These are phyloP conservation scores for Steinernema scapterisci DNA, from an alignment of 2,888 invertebrate genomes.

Conservation along the genomic window DNA sequence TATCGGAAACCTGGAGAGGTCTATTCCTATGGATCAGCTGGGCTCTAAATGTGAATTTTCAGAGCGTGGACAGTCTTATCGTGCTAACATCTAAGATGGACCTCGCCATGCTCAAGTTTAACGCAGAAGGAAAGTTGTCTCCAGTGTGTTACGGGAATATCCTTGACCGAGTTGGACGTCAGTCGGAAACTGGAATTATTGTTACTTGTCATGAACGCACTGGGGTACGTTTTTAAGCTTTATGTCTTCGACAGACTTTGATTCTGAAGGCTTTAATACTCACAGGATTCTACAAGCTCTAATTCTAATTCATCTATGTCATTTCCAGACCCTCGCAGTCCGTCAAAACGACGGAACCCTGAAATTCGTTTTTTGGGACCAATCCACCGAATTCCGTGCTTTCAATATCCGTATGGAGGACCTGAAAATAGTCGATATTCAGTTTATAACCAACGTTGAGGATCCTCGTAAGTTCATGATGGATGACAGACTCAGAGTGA, in stretches of 20 bases:
- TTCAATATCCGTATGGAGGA: neutral
- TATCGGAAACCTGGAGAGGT: constrained; percentile 80
- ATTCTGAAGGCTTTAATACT: too few relatives aligned
- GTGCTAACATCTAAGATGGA: constrained; percentile 90
- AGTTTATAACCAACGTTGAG: neutral
- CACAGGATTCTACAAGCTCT: too few relatives aligned
- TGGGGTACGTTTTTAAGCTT: constrained; percentile 69
- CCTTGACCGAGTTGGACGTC: constrained; percentile 86
- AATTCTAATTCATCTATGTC: too few relatives aligned
- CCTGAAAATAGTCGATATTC: neutral
- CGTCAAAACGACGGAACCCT: neutral
- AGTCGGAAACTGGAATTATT: constrained; percentile 91
- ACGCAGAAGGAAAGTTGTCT: constrained; percentile 80
- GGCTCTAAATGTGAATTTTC: neutral
- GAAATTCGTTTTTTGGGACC: neutral
- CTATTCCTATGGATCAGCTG: neutral
- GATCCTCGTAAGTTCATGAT: neutral
- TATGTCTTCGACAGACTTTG: neutral
- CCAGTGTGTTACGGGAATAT: constrained; percentile 96
- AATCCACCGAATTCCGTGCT: neutral
- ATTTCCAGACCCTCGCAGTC: neutral
- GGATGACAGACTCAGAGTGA: neutral
- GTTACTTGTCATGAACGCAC: constrained; percentile 94
- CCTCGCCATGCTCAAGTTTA: constrained; percentile 94
- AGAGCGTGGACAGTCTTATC: constrained; percentile 84